Evolutionary conservation across 1,140 invertebrate genomes (phyloP).

Genomic region (Sycophila sp.): DNA sequence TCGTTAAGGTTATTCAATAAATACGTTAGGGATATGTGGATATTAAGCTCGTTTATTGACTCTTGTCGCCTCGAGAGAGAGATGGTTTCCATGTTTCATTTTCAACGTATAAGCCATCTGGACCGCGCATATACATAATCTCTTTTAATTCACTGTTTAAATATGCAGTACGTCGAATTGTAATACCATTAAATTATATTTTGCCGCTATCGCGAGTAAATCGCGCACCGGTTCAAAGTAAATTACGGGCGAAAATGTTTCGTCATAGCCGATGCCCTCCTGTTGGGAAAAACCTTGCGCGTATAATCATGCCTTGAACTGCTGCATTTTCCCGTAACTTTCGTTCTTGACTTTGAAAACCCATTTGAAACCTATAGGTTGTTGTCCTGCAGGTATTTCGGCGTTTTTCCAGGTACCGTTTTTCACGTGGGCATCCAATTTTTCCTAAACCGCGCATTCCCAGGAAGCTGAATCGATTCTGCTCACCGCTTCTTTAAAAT

Average conservation of each 20-base stretch:
- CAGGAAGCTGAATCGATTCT: no score
- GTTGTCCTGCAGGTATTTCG: slow-evolving; percentile 33
- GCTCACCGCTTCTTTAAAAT: no score
- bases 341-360: slow-evolving; percentile 36
- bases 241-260: slow-evolving; percentile 37
- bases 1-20: no score
- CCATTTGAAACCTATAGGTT: slow-evolving; percentile 27
- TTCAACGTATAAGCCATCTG: slow-evolving; percentile 22
- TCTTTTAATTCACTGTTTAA: slow-evolving; percentile 34
- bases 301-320: slow-evolving; percentile 14
- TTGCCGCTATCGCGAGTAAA: slow-evolving; percentile 28
- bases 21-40: no score
- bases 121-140: slow-evolving; percentile 36
- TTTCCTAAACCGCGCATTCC: not conserved
- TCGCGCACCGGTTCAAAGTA: slow-evolving; percentile 30
- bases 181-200: slow-evolving; percentile 18
- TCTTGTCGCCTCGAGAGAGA: no score
- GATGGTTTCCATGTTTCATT: no score
- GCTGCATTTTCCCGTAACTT: not conserved
- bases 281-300: slow-evolving; percentile 38
- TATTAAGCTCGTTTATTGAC: no score
- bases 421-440: not conserved
- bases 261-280: slow-evolving; percentile 29
- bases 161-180: slow-evolving; percentile 38
- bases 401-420: slow-evolving; percentile 33